Base-by-base conservation (phyloP, 2,797 vertebrate genomes). In the Fringilla coelebs region DNA sequence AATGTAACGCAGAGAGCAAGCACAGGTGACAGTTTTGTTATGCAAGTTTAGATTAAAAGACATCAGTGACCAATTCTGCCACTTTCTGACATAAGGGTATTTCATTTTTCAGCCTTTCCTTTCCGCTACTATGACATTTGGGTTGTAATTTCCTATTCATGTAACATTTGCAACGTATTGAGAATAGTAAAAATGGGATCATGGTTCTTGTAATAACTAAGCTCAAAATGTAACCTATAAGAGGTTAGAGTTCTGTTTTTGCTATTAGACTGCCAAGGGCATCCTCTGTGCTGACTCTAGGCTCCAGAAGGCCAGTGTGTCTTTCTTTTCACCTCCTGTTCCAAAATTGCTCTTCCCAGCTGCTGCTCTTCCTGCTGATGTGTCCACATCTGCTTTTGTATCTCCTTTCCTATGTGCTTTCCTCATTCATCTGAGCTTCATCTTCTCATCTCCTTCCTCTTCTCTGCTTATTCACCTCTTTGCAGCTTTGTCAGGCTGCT, bases 401-500 rank as follows among this genome's bases (percentile, higher is more conserved):
- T 57, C 29, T 89, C 28, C 31, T 88, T 89, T 90, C 32, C 45
- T 57, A 4, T 28, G 57, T 1, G 1, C 31, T 82, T 74, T 81
- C 26, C 34, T 87, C 41, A 18, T 90, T 82, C 52, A 60, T 57
- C 52, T 36, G 21, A 76, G 48, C 55, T 93, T 91, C 52, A 26
- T 60, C 62, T 77, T 83, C 40, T 74, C 4, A 3, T 77, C 78
- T 75, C 29, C 70, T 88, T 86, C 51, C 14, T 84, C 34, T 52
- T 48, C 52, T 85, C 82, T 60, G 17, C 25, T 74, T 85, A 63
- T 61, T 91, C 34, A 61, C 60, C 87, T 40, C 38, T 86, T 52
- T 82, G 60, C 85, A 93, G 58, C 72, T 92, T 76, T 72, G 46
- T 90, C 87, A 88, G 85, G 41, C 91, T 88, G 60, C 77, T 84